Evolutionary conservation across 1,140 invertebrate species (phyloP).

Genomic region (Lanistes nyassanus): DNA sequence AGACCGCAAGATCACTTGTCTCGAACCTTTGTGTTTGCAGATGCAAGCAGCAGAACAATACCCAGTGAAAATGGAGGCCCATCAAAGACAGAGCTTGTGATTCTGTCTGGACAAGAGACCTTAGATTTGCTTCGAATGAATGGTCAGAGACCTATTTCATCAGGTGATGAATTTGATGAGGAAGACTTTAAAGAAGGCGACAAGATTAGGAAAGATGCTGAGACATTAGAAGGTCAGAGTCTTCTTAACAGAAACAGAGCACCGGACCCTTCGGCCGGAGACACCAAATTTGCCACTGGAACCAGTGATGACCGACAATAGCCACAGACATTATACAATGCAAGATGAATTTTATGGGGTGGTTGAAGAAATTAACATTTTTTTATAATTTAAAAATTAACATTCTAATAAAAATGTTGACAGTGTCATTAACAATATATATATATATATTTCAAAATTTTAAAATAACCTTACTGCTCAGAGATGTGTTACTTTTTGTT

Average conservation of each 20-base stretch:
- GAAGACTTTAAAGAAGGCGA: neutral
- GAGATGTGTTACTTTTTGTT: too few relatives aligned
- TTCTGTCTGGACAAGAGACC: neutral
- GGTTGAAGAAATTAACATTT: neutral
- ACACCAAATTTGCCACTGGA: too few relatives aligned
- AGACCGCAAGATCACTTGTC: neutral
- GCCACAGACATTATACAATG: neutral
- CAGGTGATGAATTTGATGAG: neutral
- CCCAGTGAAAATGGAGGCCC: constrained; percentile 20
- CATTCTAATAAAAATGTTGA: too few relatives aligned
- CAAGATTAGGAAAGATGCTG: neutral
- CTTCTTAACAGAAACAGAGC: neutral
- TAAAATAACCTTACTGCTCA: too few relatives aligned
- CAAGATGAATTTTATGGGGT: neutral
- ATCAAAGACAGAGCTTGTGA: neutral
- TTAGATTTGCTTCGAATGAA: constrained; percentile 12
- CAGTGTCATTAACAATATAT: too few relatives aligned
- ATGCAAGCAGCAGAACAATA: neutral
- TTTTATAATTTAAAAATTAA: too few relatives aligned
- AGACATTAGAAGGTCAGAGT: neutral
- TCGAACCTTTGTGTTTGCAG: neutral
- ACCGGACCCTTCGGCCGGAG: neutral
- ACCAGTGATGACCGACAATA: neutral
- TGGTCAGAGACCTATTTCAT: neutral
- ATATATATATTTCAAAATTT: too few relatives aligned